phyloP scores from a whole-genome alignment of 2,888 invertebrate species.

The Dasysyrphus albostriatus region DNA sequence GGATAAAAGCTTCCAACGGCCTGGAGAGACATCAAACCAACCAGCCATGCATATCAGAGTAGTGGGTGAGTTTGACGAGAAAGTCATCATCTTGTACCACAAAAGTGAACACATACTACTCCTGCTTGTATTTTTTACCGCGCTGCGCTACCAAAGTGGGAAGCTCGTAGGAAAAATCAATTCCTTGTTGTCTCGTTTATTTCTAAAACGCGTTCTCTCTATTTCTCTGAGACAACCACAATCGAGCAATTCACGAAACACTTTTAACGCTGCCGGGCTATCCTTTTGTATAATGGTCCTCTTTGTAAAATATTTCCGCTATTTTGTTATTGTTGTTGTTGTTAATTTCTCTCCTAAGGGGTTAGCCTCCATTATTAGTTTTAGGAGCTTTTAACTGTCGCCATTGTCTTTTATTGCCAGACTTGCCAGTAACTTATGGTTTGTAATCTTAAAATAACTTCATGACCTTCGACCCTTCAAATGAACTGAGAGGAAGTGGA shows the following conservation, averaged over 20 bases:
- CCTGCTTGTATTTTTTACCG: slow-evolving; percentile 2
- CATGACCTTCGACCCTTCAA: slow-evolving; percentile 26
- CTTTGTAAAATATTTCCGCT: slow-evolving; percentile 36
- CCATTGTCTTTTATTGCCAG: slow-evolving; percentile 38
- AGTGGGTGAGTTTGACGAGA: slow-evolving; percentile 45
- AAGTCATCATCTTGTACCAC: slow-evolving; percentile 46
- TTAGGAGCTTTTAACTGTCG: slow-evolving; percentile 41
- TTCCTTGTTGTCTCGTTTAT: slow-evolving; percentile 73
- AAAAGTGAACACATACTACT: slow-evolving; percentile 24
- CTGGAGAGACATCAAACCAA: slow-evolving; percentile 48
- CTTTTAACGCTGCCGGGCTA: slow-evolving; percentile 49
- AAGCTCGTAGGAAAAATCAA: slow-evolving; percentile 70
- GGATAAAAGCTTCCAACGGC: slow-evolving; percentile 60
- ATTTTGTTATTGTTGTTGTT: background rate
- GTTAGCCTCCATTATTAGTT: slow-evolving; percentile 52
- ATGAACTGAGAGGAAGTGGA: slow-evolving; percentile 1
- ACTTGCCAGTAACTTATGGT: background rate
- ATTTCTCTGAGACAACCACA: slow-evolving; percentile 59
- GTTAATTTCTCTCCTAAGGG: slow-evolving; percentile 40
- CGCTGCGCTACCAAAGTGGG: slow-evolving; percentile 12
- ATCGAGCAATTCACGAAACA: slow-evolving; percentile 66
- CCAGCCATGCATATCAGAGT: slow-evolving; percentile 23
- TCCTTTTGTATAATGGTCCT: slow-evolving; percentile 55
- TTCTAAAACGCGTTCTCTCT: slow-evolving; percentile 58
- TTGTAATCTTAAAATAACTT: slow-evolving; percentile 10